Evolutionary conservation across 2,113 vertebrate species (phyloP), one percentile per base, ranked within the genome.

Genomic region (Budorcas taxicolor): DNA sequence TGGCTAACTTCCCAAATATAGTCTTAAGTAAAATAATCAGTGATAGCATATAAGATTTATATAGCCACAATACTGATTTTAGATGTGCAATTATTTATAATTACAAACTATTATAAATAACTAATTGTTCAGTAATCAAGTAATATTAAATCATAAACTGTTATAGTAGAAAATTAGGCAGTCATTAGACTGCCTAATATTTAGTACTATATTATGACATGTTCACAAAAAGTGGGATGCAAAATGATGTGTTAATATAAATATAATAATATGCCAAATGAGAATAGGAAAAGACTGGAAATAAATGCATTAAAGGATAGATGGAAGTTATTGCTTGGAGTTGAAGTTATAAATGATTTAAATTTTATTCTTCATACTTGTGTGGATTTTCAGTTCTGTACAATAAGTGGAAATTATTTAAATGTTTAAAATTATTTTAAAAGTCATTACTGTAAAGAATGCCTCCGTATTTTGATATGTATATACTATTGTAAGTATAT

Each of bases 101-200:
- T 93, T 86, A 92, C 7, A 95, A 97, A 91, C 11, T 10, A 93
- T 12, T 91, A 0, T 96, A 91, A 92, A 74, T 5, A 95, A 81
- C 6, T 60, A 60, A 91, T 87, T 95, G 21, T 81, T 36, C 3
- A 93, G 78, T 86, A 90, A 93, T 90, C 2, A 80, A 11, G 2
- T 87, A 76, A 86, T 96, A 29, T 85, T 95, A 96, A 91, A 83
- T 96, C 29, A 97, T 60, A 94, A 82, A 86, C 88, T 53, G 43
- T 87, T 89, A 43, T 62, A 83, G 45, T 55, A 84, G 52, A 96
- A 85, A 91, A 87, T 88, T 76, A 96, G 47, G 14, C 6, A 50
- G 31, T 1, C 31, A 92, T 78, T 95, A 91, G 92, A 76, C 9
- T 87, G 23, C 36, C 19, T 53, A 94, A 52, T 93, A 94, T 53